phyloP scores from a whole-genome alignment of 2,797 vertebrate genomes.

The Paramormyrops hopkinsi region DNA sequence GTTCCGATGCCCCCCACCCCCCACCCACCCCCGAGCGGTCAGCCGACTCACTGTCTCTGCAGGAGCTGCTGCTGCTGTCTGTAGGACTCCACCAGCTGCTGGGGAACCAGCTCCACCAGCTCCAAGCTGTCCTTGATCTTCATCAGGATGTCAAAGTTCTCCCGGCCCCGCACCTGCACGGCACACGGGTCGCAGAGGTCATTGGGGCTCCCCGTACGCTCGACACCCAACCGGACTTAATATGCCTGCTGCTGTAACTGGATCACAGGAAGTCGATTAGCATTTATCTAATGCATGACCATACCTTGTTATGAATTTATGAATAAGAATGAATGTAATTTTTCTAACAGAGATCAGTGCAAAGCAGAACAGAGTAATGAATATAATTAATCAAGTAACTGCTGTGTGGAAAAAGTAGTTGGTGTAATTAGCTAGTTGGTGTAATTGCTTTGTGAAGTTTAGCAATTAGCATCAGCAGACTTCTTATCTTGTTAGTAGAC shows the following conservation, averaged over 20 bases:
- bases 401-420: neutral
- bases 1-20: no score
- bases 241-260: neutral
- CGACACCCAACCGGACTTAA: neutral
- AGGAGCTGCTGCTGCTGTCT: constrained; percentile 89
- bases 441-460: neutral
- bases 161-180: constrained; percentile 82
- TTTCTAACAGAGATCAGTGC: neutral
- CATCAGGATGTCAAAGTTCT: constrained; percentile 96
- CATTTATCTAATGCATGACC: neutral
- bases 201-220: neutral
- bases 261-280: neutral
- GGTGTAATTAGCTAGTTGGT: neutral
- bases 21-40: no score
- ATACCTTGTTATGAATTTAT: neutral
- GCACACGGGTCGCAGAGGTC: constrained; percentile 6
- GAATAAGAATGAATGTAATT: neutral
- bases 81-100: constrained; percentile 88
- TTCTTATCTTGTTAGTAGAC: neutral
- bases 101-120: constrained; percentile 90
- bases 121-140: constrained; percentile 97
- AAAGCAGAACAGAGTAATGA: neutral
- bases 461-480: neutral
- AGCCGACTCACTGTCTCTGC: constrained; percentile 79
- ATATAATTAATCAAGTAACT: neutral